Conservation (phyloP, 2,888 invertebrate species). For the Synergus japonicus region DNA sequence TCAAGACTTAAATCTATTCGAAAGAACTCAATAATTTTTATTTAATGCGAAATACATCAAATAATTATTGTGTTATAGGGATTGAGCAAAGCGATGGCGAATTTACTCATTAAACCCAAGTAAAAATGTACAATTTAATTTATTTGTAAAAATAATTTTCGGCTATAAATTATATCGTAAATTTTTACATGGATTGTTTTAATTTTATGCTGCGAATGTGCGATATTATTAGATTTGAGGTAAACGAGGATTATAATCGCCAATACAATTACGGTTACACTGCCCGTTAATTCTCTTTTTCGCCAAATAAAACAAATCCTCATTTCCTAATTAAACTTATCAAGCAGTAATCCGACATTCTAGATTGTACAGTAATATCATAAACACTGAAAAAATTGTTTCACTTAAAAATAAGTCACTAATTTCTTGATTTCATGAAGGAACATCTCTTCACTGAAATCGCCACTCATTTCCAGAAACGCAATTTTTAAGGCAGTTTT, state of each 20-base stretch:
- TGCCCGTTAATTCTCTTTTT: constrained; percentile 30
- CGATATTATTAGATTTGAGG: constrained; percentile 6
- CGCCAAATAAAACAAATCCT: not conserved
- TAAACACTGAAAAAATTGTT: constrained; percentile 22
- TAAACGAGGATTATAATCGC: constrained; percentile 27
- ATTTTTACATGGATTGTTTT: not conserved
- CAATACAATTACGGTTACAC: constrained; percentile 24
- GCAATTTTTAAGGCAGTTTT: constrained; percentile 28
- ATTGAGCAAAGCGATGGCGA: not conserved
- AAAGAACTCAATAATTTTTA: not conserved
- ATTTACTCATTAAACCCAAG: not conserved
- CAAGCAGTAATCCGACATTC: not conserved
- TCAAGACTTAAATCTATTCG: too few relatives aligned
- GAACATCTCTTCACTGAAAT: constrained; percentile 2
- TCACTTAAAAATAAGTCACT: constrained; percentile 6
- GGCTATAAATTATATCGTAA: too few relatives aligned
- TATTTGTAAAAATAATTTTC: not conserved
- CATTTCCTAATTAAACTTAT: not conserved
- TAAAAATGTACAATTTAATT: not conserved
- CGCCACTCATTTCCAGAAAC: constrained; percentile 3
- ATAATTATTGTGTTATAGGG: constrained; percentile 1
- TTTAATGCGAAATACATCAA: not conserved
- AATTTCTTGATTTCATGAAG: constrained; percentile 3
- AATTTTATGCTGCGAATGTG: not conserved
- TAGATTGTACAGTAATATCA: not conserved